Percentiles rank a stretch among this genome's conserved stretches.
Evolutionary conservation across 2,888 invertebrate species (phyloP).

Genomic region (Hirtodrosophila duncani): DNA sequence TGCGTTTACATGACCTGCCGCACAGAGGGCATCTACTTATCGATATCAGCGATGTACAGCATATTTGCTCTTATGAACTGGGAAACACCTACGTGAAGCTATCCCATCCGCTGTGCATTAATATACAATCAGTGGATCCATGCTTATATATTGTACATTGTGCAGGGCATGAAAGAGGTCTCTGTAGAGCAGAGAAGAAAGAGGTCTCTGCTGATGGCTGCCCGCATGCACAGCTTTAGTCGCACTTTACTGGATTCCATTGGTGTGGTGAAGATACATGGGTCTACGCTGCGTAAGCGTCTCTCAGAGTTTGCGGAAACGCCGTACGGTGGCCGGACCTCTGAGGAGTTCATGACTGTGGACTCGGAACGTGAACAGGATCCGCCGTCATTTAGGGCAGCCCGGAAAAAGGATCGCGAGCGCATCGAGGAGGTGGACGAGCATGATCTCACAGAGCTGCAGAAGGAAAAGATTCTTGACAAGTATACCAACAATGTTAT

Average conservation of each 20-base stretch:
- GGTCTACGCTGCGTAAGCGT: constrained; percentile 93
- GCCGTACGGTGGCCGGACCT: constrained; percentile 94
- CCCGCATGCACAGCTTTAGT: constrained; percentile 93
- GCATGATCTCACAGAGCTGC: constrained; percentile 87
- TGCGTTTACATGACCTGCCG: constrained; percentile 98
- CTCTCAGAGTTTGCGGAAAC: constrained; percentile 97
- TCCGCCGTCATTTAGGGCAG: constrained; percentile 94
- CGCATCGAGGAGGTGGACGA: constrained; percentile 84
- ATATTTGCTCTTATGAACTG: constrained; percentile 96
- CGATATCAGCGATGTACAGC: constrained; percentile 97
- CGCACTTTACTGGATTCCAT: constrained; percentile 92
- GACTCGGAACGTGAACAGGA: constrained; percentile 98
- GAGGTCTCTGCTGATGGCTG: constrained; percentile 95
- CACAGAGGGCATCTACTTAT: constrained; percentile 95
- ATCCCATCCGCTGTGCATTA: constrained; percentile 92
- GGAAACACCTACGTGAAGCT: constrained; percentile 94
- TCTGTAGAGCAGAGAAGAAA: constrained; percentile 96
- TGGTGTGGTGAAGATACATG: constrained; percentile 96
- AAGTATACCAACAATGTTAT: constrained; percentile 74
- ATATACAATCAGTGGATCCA: constrained; percentile 94
- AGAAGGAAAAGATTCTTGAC: constrained; percentile 84
- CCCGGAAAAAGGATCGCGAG: constrained; percentile 92
- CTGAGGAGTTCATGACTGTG: constrained; percentile 98
- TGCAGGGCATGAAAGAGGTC: constrained; percentile 97
- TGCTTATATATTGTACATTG: constrained; percentile 95